Conservation (phyloP, 1,140 invertebrate species). For the Nephila pilipes region DNA sequence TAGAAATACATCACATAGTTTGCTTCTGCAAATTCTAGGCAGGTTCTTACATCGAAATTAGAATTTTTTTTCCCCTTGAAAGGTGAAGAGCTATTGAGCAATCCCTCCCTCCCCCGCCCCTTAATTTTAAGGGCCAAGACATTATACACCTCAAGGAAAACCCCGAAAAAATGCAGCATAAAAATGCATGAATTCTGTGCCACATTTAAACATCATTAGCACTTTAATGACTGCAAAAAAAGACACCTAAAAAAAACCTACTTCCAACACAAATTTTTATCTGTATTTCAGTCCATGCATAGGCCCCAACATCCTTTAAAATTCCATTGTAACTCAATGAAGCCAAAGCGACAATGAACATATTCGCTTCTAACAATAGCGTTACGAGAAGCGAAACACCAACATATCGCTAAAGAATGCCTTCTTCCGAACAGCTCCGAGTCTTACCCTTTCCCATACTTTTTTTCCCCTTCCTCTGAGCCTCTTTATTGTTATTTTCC, state of each 20-base stretch:
- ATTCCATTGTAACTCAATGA: constrained; percentile 71
- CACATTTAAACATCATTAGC: constrained; percentile 65
- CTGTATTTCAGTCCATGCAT: neutral
- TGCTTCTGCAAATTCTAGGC: no score
- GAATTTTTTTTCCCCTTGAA: no score
- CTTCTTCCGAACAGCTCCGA: neutral
- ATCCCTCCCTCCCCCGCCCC: no score
- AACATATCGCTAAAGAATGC: constrained; percentile 45
- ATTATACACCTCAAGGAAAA: neutral
- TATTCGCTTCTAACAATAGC: constrained; percentile 48
- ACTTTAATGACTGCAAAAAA: constrained; percentile 58
- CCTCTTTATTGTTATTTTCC: constrained; percentile 10
- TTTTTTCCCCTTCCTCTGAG: neutral
- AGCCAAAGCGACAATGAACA: constrained; percentile 67
- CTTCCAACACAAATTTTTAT: neutral
- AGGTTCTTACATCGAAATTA: no score
- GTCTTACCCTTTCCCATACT: neutral
- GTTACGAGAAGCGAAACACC: constrained; percentile 38
- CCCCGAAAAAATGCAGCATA: neutral
- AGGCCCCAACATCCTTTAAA: neutral
- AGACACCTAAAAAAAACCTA: neutral
- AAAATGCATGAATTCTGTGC: neutral
- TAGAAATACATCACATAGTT: no score
- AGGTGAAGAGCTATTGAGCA: no score
- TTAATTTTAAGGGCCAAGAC: no score